phyloP scores from a whole-genome alignment of 2,797 vertebrate species.

The Triplophysa yarkandensis region DNA sequence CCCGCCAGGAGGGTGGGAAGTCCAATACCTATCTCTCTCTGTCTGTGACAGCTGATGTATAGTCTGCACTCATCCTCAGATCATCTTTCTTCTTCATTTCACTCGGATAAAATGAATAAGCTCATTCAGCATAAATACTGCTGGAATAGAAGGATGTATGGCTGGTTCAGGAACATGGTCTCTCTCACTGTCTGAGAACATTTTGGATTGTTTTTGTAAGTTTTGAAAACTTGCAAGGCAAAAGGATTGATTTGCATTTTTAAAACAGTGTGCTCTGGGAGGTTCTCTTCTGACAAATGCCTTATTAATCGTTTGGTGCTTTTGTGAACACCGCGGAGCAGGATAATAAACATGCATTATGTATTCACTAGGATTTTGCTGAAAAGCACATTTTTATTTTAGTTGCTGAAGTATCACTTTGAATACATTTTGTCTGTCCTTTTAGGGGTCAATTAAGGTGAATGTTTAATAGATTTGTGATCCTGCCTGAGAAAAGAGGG shows the following conservation, averaged over 20 bases:
- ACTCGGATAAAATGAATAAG: slow-evolving; percentile 62
- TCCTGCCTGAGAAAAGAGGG: too few relatives aligned
- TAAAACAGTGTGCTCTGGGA: background rate
- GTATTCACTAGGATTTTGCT: background rate
- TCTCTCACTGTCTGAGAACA: slow-evolving; percentile 17
- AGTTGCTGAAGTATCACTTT: background rate
- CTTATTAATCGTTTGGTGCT: background rate
- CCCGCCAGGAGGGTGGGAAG: slow-evolving; percentile 13
- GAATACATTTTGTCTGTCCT: background rate
- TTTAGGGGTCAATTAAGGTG: background rate
- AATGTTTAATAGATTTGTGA: too few relatives aligned
- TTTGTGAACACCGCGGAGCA: background rate
- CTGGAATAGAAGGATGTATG: slow-evolving; percentile 24
- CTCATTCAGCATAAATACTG: slow-evolving; percentile 55
- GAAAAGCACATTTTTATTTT: background rate
- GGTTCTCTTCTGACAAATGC: background rate
- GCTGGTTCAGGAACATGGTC: background rate
- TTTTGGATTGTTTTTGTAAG: background rate
- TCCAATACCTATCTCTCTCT: background rate
- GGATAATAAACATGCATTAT: background rate
- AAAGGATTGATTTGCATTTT: background rate
- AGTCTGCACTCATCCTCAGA: slow-evolving; percentile 47
- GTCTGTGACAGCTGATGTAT: slow-evolving; percentile 46
- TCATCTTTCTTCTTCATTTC: slow-evolving; percentile 30
- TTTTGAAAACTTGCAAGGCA: background rate